These are phyloP conservation scores for Bradypus variegatus DNA, from an alignment of 2,797 vertebrate species.

Conservation along the genomic window DNA sequence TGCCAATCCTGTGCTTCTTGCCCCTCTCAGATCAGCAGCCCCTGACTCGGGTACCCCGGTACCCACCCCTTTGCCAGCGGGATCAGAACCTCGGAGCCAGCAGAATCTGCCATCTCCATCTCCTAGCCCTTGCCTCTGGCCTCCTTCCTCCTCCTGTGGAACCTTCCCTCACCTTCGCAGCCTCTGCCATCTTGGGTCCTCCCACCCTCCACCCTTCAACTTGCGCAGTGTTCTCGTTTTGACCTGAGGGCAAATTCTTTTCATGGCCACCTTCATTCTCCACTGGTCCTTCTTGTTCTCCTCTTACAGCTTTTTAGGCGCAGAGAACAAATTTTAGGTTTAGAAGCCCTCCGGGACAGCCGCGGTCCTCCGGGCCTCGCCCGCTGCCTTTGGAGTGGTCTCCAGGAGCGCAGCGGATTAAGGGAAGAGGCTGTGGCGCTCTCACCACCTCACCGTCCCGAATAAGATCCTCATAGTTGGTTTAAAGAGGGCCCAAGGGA, in stretches of 20 bases:
- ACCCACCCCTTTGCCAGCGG: rapidly evolving
- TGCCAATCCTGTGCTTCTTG: rapidly evolving
- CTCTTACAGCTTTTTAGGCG: not conserved
- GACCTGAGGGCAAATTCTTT: rapidly evolving
- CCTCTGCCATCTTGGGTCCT: not conserved
- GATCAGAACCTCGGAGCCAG: rapidly evolving
- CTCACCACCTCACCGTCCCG: not conserved
- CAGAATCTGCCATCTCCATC: no score
- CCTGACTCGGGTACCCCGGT: rapidly evolving
- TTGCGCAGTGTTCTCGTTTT: not conserved
- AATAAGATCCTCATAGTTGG: slow-evolving; percentile 41
- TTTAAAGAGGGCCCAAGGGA: slow-evolving; percentile 58
- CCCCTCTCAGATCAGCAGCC: rapidly evolving
- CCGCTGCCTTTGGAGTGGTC: slow-evolving; percentile 12
- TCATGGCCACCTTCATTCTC: not conserved
- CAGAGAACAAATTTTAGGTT: not conserved
- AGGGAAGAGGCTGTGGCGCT: slow-evolving; percentile 26
- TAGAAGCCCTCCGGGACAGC: rapidly evolving
- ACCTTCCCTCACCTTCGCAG: not conserved
- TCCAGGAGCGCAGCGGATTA: slow-evolving; percentile 45
- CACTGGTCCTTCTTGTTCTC: rapidly evolving
- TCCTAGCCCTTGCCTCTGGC: not conserved
- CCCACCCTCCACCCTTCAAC: no score
- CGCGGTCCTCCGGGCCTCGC: not conserved
- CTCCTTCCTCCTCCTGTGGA: not conserved